Evolutionary conservation across 1,140 invertebrate genomes (phyloP), one percentile per base, ranked within the genome.

Genomic region (Gryllus bimaculatus): DNA sequence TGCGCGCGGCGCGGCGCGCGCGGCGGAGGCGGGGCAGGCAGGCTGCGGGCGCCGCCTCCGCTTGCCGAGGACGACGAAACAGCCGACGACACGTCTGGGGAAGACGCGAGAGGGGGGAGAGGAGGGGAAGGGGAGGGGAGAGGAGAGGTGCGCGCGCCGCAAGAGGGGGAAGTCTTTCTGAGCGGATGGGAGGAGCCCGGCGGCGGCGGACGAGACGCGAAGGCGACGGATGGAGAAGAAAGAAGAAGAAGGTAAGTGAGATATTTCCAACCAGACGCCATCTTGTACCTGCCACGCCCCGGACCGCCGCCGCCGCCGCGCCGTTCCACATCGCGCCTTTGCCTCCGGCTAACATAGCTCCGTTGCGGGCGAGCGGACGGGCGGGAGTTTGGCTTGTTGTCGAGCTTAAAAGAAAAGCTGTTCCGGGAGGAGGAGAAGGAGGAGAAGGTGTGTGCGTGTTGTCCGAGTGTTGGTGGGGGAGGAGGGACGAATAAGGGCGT

Each of bases 201-300:
- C 10, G 10, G 10, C 54, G 10, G 54, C 18, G 10, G 54, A 66
- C 10, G 54, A 18, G 54, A 66, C 10, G 54, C 54, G 54, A 66
- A 66, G 10, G 54, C 10, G 54, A 18, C 54, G 54, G 18, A 66
- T 18, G 54, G 10, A 66, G 18, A 66, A 10, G 54, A n/a, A n/a
- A 54, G 49, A 54, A 54, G 49, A 66, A 66, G 54, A 66, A 66
- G 26, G 26, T 39, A 39, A 66, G 54, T 66, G 54, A 66, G 54
- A 66, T 66, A 66, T 66, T 66, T 66, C 54, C 54, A 66, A 66
- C 10, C 54, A 66, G 54, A 66, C 54, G 54, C 54, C 54, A 66
- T 66, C 54, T 66, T 66, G 54, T 66, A 66, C 54, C 54, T 66
- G 54, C 54, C 54, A 66, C 54, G 54, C 54, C 54, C 54, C 54